A percentile compares a stretch with the other conserved stretches of the same genome.
These are phyloP conservation scores for Apomyelois bistriatella DNA, from an alignment of 2,888 invertebrate genomes.

Conservation along the genomic window DNA sequence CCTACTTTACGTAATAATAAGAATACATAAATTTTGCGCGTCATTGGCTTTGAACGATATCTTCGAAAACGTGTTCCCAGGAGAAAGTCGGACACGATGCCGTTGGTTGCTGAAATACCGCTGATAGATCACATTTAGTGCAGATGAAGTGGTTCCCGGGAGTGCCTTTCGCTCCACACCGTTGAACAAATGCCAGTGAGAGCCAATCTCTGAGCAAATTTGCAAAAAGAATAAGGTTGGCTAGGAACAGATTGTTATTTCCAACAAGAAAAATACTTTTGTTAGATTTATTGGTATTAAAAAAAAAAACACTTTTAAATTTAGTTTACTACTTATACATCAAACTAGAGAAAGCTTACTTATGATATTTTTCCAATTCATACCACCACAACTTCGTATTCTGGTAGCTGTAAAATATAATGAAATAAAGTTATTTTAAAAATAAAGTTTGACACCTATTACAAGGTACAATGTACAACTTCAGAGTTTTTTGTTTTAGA, in stretches of 20 bases:
- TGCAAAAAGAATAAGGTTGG: slow-evolving; percentile 28
- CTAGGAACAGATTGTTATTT: slow-evolving; percentile 5
- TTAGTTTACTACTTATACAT: no score
- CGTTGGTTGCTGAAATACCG: slow-evolving; percentile 53
- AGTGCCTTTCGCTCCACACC: slow-evolving; percentile 63
- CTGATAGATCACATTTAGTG: slow-evolving; percentile 71
- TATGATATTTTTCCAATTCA: no score
- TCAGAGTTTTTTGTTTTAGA: no score
- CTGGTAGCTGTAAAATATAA: no score
- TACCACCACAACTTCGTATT: background rate
- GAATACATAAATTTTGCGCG: background rate
- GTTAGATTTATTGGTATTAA: background rate
- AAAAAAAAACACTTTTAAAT: no score
- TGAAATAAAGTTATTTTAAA: no score
- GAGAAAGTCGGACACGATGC: slow-evolving; percentile 51
- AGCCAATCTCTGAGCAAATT: slow-evolving; percentile 53
- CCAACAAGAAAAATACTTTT: background rate
- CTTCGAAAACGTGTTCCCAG: slow-evolving; percentile 48
- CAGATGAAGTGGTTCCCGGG: slow-evolving; percentile 69
- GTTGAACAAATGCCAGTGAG: slow-evolving; percentile 72
- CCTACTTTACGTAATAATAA: background rate
- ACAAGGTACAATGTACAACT: no score
- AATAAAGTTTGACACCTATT: no score
- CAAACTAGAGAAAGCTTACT: no score
- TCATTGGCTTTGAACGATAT: slow-evolving; percentile 38